A percentile compares a stretch with the other conserved stretches of the same genome.
Conservation (phyloP, 2,797 vertebrate species). For the Limnodromus scolopaceus region DNA sequence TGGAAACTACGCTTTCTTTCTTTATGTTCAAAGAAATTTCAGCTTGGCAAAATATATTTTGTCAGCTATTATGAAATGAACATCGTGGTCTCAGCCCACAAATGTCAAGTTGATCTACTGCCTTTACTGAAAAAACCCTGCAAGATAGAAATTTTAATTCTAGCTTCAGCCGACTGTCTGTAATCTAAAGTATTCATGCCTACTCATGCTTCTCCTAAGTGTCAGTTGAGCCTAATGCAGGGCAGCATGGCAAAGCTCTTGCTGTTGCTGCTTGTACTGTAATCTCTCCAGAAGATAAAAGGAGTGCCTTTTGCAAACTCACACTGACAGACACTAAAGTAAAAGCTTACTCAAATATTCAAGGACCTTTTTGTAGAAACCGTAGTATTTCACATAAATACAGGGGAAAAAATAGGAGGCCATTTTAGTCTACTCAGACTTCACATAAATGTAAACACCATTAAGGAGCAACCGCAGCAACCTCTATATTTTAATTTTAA, state of each 20-base stretch:
- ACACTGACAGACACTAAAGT: conserved; percentile 46
- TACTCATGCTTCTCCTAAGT: conserved; percentile 48
- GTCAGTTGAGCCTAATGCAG: conserved; percentile 59
- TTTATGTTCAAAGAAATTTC: background rate
- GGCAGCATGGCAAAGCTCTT: conserved; percentile 3
- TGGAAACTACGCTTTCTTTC: background rate
- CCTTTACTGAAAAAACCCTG: background rate
- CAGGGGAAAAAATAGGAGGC: background rate
- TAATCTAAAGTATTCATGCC: conserved; percentile 56
- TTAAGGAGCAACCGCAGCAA: conserved; percentile 5
- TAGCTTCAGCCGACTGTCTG: conserved; percentile 42
- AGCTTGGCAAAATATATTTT: conserved; percentile 39
- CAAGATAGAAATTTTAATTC: conserved; percentile 50
- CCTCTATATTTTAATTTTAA: background rate
- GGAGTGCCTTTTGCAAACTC: conserved; percentile 51
- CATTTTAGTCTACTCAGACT: background rate
- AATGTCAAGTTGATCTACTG: conserved; percentile 50
- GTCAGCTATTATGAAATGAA: conserved; percentile 13
- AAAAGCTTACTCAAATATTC: conserved; percentile 62
- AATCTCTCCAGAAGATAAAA: conserved; percentile 66
- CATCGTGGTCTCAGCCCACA: conserved; percentile 8
- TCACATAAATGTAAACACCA: background rate
- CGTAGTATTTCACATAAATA: background rate
- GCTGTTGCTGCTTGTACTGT: conserved; percentile 32
- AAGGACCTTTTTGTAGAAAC: background rate